Evolutionary conservation across 2,888 invertebrate genomes (phyloP).

Genomic region (Ectemnius cavifrons): DNA sequence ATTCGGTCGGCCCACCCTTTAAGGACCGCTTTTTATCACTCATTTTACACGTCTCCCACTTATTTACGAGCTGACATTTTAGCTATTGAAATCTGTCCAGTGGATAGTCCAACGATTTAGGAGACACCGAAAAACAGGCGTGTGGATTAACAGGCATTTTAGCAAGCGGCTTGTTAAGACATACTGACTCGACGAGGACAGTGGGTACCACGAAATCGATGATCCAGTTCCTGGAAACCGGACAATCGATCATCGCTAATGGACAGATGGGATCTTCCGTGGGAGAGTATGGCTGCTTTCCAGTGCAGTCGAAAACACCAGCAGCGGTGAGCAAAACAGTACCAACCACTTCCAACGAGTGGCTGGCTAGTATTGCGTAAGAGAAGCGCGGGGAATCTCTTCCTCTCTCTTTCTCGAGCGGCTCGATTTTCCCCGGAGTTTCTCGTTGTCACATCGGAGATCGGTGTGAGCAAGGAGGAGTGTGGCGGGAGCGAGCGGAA

Average conservation of each 20-base stretch:
- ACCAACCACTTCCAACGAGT: neutral
- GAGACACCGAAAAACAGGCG: conserved; percentile 38
- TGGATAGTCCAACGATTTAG: neutral
- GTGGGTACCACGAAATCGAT: neutral
- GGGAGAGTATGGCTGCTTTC: neutral
- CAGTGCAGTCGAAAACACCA: conserved; percentile 3
- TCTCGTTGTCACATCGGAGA: conserved; percentile 2
- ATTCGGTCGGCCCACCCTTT: no score
- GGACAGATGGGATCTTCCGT: conserved; percentile 6
- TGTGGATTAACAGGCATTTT: conserved; percentile 57
- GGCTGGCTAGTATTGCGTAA: conserved; percentile 34
- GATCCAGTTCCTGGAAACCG: conserved; percentile 6
- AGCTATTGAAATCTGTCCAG: no score
- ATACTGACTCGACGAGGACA: neutral
- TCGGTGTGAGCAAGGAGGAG: neutral
- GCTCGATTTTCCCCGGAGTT: neutral
- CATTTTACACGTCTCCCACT: no score
- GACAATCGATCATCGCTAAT: conserved; percentile 9
- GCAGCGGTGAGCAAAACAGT: neutral
- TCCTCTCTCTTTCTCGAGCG: conserved; percentile 29
- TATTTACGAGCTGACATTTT: no score
- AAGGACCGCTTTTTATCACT: no score
- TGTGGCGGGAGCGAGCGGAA: neutral
- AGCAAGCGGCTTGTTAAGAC: conserved; percentile 11
- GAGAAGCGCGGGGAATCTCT: conserved; percentile 38